Conservation (phyloP, 2,797 vertebrate species). For the Crocodylus rhombifer region DNA sequence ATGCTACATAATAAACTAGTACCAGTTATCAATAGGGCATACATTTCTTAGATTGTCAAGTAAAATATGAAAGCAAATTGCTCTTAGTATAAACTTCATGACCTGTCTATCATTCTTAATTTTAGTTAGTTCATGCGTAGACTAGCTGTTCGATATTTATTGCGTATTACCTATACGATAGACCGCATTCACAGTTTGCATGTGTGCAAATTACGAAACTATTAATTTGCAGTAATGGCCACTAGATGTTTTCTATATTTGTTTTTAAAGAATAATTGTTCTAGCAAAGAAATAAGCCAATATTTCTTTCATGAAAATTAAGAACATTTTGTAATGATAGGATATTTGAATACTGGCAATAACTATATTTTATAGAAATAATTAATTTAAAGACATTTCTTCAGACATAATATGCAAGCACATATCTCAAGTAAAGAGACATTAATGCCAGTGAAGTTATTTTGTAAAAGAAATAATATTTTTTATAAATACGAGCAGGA, state of each 20-base stretch:
- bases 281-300: not conserved
- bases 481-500: not conserved
- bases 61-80: not conserved
- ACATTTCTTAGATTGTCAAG: not conserved
- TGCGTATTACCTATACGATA: not conserved
- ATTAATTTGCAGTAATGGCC: not conserved
- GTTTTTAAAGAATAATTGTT: not conserved
- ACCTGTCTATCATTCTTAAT: not conserved
- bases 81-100: not conserved
- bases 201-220: not conserved
- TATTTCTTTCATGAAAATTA: not conserved
- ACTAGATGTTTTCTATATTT: not conserved
- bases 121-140: constrained; percentile 17
- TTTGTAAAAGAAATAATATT: not conserved
- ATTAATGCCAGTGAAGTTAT: not conserved
- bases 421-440: not conserved
- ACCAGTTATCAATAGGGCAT: constrained; percentile 42
- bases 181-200: not conserved
- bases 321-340: not conserved
- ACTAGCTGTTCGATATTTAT: not conserved
- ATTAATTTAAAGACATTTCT: not conserved
- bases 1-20: constrained; percentile 15
- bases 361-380: not conserved
- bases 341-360: not conserved
- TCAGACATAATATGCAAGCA: not conserved